Base-by-base conservation (phyloP, 1,140 invertebrate genomes). In the Wiebesia pumilae region DNA sequence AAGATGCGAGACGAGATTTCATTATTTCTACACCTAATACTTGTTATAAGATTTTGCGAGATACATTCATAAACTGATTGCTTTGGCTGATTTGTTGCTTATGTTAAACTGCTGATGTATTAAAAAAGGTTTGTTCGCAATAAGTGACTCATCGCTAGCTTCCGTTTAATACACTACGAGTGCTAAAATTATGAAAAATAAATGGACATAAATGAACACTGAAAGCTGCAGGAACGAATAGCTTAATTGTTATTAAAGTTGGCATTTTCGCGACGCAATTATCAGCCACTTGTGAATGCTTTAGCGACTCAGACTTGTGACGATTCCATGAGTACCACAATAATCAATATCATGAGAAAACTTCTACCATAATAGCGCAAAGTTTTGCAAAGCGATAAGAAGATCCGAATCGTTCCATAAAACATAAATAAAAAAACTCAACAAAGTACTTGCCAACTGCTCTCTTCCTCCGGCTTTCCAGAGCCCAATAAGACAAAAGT, bases 401-500 rank as follows among this genome's bases (percentile, higher is more conserved):
- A 62, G 78, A 33, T 77, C 75, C 54, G 51, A 80, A 80, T 80
- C 58, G 77, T 40, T 47, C 38, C 62, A 43, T 86, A 75, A 86
- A 86, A 81, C 30, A 62, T 81, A 85, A 81, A 85, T 85, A 80
- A 85, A 85, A n/a, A 81, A 85, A 73, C 43, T 51, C 77, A 67
- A 75, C 78, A 33, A 80, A 85, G 78, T 79, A 85, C 83, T 78
- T 75, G 84, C 65, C 27, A 81, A 81, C 33, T 62, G 51, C n/a
- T 69, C 80, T 69, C 24, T 51, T 69, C 51, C 80, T 33, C 27
- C 16, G 10, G 12, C 19, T 77, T 16, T 79, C 14, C 43, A 10
- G 0, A 71, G 12, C 62, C 58, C 40, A 62, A 86, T 81, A 86
- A 86, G 79, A 81, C 47, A 77, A 86, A 77, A 81, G 79, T 75